Base-by-base conservation (phyloP, 23 tunicate genomes). In the Phallusia fumigata region DNA sequence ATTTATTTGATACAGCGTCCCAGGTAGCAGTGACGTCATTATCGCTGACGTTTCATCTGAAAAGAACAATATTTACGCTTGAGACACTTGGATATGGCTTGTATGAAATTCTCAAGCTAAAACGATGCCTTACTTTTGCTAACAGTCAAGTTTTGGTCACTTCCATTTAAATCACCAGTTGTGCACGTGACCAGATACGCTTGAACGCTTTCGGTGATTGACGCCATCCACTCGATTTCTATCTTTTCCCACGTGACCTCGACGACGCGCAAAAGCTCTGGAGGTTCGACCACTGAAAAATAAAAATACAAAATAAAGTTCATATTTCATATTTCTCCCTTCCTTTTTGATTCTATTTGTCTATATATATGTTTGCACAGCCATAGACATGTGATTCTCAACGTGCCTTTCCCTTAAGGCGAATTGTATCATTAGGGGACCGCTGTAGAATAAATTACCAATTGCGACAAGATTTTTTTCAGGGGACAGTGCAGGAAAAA, bases 221-320 rank as follows among this genome's bases (percentile, higher is more conserved):
- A 81, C 0, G 72, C 18, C 58, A 81, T 65, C 84, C 84, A 81
- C 36, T 81, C 84, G 51, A 81, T 26, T 24, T 28, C 76, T 5
- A 81, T 65, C 26, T 24, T 30, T 52, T 81, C 73, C 33, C 44
- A 81, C 33, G 51, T 65, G 58, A 81, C 53, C 32, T 65, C 76
- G 6, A 33, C 64, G 33, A 73, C 53, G 22, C 32, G 76, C 33
- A 81, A 51, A 30, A 32, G 34, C 30, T 81, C 84, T 12, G 77
- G 77, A 26, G 84, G 84, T 31, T 81, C 84, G 0, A 81, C 64
- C 30, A 81, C 84, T 81, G 53, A 8, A 35, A 79, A n/a, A n/a
- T n/a, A n/a, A n/a, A n/a, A n/a, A n/a, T n/a, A n/a, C n/a, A n/a
- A n/a, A n/a, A n/a, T n/a, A n/a, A n/a, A n/a, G n/a, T n/a, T n/a